phyloP scores from a whole-genome alignment of 1,140 invertebrate genomes.

The Drosophila quadrilineata region DNA sequence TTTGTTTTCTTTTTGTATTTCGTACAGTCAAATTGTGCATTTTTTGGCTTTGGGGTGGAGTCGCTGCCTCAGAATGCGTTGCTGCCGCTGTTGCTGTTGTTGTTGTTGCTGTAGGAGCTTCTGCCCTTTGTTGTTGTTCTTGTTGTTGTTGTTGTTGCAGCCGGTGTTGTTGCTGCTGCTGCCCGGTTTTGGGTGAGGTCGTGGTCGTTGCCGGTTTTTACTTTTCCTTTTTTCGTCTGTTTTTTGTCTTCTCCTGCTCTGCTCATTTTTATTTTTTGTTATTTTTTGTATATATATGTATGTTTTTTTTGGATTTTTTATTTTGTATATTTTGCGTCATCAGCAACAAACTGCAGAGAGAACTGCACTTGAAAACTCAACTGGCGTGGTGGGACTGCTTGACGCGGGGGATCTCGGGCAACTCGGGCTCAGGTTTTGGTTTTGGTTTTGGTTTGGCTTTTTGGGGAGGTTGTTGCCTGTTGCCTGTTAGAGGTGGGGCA shows the following conservation, averaged over 20 bases:
- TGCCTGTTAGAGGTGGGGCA: too few species aligned
- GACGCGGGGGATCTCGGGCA: too few species aligned
- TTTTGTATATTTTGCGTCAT: slow-evolving; percentile 78
- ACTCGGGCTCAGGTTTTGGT: too few species aligned
- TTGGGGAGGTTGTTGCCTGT: too few species aligned
- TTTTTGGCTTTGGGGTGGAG: slow-evolving; percentile 78
- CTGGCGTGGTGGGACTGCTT: slow-evolving; percentile 50
- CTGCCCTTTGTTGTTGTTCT: slow-evolving; percentile 40
- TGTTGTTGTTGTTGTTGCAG: slow-evolving; percentile 7
- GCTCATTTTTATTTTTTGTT: too few species aligned
- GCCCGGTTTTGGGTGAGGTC: slow-evolving; percentile 75
- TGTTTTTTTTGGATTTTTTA: too few species aligned
- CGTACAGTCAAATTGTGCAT: slow-evolving; percentile 77
- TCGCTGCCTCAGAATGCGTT: slow-evolving; percentile 61
- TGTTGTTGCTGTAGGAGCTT: slow-evolving; percentile 15
- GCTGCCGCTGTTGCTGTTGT: slow-evolving; percentile 10
- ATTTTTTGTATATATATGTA: too few species aligned
- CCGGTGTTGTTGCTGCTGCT: slow-evolving; percentile 36
- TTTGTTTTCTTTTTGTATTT: slow-evolving; percentile 54
- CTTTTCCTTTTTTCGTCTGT: too few species aligned
- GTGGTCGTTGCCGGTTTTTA: slow-evolving; percentile 69
- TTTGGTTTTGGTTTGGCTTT: too few species aligned
- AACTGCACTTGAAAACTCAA: slow-evolving; percentile 76
- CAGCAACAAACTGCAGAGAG: slow-evolving; percentile 46
- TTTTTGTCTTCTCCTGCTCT: too few species aligned